Evolutionary conservation across 2,888 invertebrate genomes (phyloP).

Genomic region (Thumatha senex): DNA sequence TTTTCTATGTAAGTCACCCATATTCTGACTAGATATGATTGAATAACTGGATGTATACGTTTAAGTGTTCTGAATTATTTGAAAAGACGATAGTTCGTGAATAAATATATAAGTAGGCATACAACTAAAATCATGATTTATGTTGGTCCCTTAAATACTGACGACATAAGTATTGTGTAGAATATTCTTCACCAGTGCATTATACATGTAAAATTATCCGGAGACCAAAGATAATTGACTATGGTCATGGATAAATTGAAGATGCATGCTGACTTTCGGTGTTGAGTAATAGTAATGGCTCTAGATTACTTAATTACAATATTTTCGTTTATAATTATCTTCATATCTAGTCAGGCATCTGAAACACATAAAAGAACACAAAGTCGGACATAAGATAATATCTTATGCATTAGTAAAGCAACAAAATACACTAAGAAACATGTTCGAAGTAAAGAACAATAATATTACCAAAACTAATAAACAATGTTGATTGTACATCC

Average conservation of each 20-base stretch:
- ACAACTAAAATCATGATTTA: too few species aligned
- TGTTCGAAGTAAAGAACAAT: slow-evolving; percentile 20
- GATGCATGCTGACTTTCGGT: too few species aligned
- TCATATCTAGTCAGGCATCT: background rate
- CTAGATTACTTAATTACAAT: background rate
- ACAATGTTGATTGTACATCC: slow-evolving; percentile 27
- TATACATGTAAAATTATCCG: too few species aligned
- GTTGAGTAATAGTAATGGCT: background rate
- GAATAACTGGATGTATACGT: too few species aligned
- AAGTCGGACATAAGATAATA: background rate
- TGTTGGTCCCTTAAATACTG: too few species aligned
- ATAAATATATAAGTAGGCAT: too few species aligned
- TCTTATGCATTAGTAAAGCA: background rate
- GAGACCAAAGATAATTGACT: too few species aligned
- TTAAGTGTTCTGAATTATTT: too few species aligned
- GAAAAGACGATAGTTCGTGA: too few species aligned
- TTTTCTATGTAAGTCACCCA: background rate
- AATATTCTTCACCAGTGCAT: too few species aligned
- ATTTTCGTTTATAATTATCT: background rate
- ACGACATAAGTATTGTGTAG: too few species aligned
- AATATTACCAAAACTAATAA: slow-evolving; percentile 16
- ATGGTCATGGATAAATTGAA: too few species aligned
- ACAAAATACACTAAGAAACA: slow-evolving; percentile 10
- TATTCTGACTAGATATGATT: background rate
- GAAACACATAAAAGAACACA: background rate